phyloP scores from a whole-genome alignment of 2,888 invertebrate species.

The Eugnorisma glareosa region DNA sequence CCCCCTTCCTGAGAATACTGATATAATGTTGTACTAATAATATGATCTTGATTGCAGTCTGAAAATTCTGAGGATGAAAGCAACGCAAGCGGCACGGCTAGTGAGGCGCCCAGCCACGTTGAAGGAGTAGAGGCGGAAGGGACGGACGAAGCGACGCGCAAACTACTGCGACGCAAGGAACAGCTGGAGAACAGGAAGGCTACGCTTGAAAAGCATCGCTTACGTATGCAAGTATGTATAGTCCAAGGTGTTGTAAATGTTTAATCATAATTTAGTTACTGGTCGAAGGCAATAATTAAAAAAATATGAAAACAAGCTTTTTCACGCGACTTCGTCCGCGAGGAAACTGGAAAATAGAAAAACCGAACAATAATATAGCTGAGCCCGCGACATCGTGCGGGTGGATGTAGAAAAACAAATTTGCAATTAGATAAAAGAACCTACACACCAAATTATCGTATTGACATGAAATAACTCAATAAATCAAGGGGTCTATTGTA shows the following conservation, averaged over 20 bases:
- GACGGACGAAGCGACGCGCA: slow-evolving; percentile 86
- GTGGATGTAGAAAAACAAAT: neutral
- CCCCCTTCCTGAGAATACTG: neutral
- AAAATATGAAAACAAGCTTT: neutral
- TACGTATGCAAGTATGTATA: slow-evolving; percentile 84
- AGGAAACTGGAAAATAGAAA: neutral
- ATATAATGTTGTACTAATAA: neutral
- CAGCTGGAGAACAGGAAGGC: slow-evolving; percentile 85
- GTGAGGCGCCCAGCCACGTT: slow-evolving; percentile 87
- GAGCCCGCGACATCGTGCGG: neutral
- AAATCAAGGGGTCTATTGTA: neutral
- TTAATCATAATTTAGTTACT: neutral
- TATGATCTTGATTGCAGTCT: slow-evolving; percentile 71
- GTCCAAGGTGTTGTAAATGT: neutral
- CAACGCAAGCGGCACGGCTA: slow-evolving; percentile 72
- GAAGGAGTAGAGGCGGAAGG: slow-evolving; percentile 78
- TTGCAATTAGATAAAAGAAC: neutral
- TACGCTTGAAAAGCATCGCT: slow-evolving; percentile 82
- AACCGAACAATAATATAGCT: neutral
- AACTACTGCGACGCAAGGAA: slow-evolving; percentile 84
- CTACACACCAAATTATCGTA: neutral
- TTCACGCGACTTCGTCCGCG: neutral
- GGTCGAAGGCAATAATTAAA: neutral
- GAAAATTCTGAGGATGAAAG: slow-evolving; percentile 86
- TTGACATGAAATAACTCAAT: neutral